Base-by-base conservation (phyloP, 2,113 vertebrate species). In the Acrocephalus kingi region DNA sequence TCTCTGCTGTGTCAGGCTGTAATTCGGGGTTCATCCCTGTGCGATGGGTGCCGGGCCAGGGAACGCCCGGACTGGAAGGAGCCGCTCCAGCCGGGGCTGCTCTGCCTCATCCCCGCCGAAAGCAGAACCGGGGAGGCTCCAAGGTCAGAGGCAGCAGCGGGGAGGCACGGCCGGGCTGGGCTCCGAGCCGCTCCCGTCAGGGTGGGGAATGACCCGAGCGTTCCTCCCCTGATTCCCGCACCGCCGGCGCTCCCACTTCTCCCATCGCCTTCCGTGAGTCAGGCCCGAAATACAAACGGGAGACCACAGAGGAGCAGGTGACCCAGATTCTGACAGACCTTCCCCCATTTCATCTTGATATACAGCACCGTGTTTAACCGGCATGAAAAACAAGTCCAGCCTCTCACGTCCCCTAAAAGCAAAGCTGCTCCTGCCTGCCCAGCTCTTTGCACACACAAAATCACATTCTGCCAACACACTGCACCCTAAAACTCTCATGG, bases 361-460 rank as follows among this genome's bases (percentile, higher is more conserved):
- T 13, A 0, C n/a, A 15, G 0, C 62, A 15, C 13, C 0, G 0
- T 0, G 9, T 48, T 66, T 20, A n/a, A 49, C 46, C 56, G 55
- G 23, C 28, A 0, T 0, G 6, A 49, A 30, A 79, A 7, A 9
- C 5, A 5, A 11, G 13, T 6, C 18, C 56, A 21, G 39, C 13
- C 18, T 58, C 83, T 33, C 4, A 1, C 1, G 8, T 5, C 33
- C 73, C 27, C 54, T 9, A 3, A 55, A 58, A 84, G 13, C 49
- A 33, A 77, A 77, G 52, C 8, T 28, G 52, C 9, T 28, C 39
- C 54, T 22, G 5, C 46, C n/a, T 27, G 59, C 39, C 56, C 51
- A 33, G 52, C 37, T 15, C 7, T 5, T 58, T 7, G 10, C 72
- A 51, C 51, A 2, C 16, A 41, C 16, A 41, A 4, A 10, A 4